phyloP scores from a whole-genome alignment of 1,140 invertebrate genomes.

The Bicyclus anynana region DNA sequence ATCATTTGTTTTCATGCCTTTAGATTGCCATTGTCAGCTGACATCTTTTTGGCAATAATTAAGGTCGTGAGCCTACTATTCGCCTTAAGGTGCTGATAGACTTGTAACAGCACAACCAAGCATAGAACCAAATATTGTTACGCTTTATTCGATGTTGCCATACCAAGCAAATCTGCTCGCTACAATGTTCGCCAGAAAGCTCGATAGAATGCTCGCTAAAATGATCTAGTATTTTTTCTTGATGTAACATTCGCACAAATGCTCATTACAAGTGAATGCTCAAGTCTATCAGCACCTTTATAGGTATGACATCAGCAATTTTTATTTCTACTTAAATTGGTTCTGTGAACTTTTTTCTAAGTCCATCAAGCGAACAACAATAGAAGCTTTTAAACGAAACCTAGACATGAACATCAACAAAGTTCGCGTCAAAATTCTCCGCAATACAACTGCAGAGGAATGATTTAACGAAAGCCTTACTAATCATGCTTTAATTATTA shows the following conservation, averaged over 20 bases:
- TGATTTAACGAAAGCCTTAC: background rate
- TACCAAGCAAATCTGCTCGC: background rate
- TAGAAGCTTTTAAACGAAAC: background rate
- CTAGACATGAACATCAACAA: background rate
- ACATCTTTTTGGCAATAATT: constrained; percentile 3
- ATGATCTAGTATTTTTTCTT: background rate
- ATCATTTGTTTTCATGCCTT: constrained; percentile 21
- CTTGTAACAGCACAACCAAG: no score
- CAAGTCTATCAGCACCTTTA: no score
- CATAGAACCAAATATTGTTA: no score
- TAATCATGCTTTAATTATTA: no score
- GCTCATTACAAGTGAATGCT: no score
- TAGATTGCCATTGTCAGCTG: constrained; percentile 6
- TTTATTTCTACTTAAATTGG: background rate
- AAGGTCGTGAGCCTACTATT: background rate
- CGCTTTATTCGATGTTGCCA: no score
- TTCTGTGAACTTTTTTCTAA: background rate
- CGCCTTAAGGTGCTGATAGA: no score
- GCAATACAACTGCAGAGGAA: background rate
- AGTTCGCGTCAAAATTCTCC: background rate
- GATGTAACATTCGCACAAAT: no score
- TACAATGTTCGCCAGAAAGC: background rate
- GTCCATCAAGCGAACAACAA: background rate
- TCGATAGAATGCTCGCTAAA: background rate
- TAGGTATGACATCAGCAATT: background rate